Conservation (phyloP, 2,797 vertebrate species). For the Lepilemur ruficaudatus region DNA sequence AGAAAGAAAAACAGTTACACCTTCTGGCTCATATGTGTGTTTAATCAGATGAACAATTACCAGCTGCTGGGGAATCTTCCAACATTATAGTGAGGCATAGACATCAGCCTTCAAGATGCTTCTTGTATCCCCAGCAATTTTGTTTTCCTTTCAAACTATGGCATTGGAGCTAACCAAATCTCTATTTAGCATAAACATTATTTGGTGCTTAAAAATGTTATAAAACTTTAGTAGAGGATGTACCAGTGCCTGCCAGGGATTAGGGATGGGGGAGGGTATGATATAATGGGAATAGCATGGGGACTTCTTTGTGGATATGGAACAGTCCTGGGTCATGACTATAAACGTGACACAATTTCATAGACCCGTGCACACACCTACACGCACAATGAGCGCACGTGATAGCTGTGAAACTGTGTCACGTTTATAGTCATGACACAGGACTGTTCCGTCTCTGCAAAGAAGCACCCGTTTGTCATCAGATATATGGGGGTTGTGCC, state of each 20-base stretch:
- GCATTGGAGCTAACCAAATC: background rate
- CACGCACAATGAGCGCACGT: accelerated
- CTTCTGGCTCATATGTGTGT: background rate
- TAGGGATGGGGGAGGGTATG: no score
- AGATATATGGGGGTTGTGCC: accelerated
- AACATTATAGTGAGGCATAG: background rate
- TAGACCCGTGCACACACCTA: accelerated
- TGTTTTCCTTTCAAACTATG: background rate
- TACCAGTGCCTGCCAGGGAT: background rate
- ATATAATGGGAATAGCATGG: accelerated
- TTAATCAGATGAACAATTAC: background rate
- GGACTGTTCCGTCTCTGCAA: background rate
- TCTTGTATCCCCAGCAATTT: background rate
- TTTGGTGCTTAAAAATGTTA: background rate
- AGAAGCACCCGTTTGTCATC: background rate
- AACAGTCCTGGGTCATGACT: background rate
- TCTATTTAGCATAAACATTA: background rate
- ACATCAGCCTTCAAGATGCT: background rate
- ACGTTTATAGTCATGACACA: background rate
- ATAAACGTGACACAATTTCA: background rate
- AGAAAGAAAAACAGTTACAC: background rate
- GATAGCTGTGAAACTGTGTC: background rate
- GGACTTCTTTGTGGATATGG: background rate
- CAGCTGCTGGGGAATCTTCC: background rate
- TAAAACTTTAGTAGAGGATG: background rate